Evolutionary conservation across 2,113 vertebrate species (phyloP).

Genomic region (Gymnocephalus cernua): DNA sequence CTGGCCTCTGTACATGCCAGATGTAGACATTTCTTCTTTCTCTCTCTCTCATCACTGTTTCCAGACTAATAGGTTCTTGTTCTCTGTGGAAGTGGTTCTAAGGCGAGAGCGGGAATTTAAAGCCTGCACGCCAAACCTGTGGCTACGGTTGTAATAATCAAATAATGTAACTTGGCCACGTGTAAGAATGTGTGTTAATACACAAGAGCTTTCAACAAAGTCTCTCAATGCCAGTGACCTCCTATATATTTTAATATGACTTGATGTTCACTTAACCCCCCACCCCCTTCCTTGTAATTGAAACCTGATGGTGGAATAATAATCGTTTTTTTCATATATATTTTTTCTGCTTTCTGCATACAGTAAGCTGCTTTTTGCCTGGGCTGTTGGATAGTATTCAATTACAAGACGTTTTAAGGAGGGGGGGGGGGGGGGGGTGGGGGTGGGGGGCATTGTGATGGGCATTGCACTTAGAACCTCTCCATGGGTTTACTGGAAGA

Average conservation of each 20-base stretch:
- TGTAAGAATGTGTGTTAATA: slow-evolving; percentile 78
- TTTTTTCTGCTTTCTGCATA: slow-evolving; percentile 48
- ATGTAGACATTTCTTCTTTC: slow-evolving; percentile 64
- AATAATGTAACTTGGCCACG: slow-evolving; percentile 76
- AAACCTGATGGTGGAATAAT: slow-evolving; percentile 81
- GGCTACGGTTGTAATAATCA: slow-evolving; percentile 73
- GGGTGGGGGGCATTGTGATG: slow-evolving; percentile 38
- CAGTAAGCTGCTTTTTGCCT: slow-evolving; percentile 58
- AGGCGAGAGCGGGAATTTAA: slow-evolving; percentile 52
- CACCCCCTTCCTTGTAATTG: slow-evolving; percentile 74
- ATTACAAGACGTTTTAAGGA: slow-evolving; percentile 46
- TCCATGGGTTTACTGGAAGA: slow-evolving; percentile 22
- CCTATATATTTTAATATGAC: slow-evolving; percentile 80
- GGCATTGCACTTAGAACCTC: slow-evolving; percentile 41
- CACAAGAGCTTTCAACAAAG: slow-evolving; percentile 79
- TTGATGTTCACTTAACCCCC: slow-evolving; percentile 82
- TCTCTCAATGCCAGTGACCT: slow-evolving; percentile 73
- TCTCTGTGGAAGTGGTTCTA: slow-evolving; percentile 68
- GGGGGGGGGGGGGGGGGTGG: too few species aligned
- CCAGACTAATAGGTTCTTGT: slow-evolving; percentile 67
- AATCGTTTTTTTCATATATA: slow-evolving; percentile 69
- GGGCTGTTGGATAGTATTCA: slow-evolving; percentile 58
- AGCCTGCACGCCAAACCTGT: slow-evolving; percentile 67
- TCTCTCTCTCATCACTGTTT: slow-evolving; percentile 62
- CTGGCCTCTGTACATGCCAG: slow-evolving; percentile 59